phyloP scores from a whole-genome alignment of 2,797 vertebrate genomes.

The Chlorospingus flavigularis region DNA sequence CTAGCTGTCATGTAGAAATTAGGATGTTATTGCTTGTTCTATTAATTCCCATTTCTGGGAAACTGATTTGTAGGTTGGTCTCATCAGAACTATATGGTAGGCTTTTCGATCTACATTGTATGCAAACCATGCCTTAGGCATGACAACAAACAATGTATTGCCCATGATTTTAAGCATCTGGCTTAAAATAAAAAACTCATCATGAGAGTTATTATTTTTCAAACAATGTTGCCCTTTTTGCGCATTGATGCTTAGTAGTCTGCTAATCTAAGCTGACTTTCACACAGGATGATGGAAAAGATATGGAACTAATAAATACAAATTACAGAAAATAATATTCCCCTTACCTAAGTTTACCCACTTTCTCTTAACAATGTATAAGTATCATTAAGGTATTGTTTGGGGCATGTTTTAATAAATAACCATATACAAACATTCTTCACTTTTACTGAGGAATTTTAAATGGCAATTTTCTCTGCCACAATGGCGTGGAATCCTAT shows the following conservation, averaged over 20 bases:
- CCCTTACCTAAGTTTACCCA: not conserved
- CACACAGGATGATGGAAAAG: not conserved
- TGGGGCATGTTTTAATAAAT: not conserved
- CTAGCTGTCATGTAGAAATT: slow-evolving; percentile 64
- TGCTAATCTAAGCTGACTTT: not conserved
- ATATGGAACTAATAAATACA: not conserved
- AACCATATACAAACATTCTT: not conserved
- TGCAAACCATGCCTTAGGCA: not conserved
- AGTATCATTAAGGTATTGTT: not conserved
- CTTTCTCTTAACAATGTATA: not conserved
- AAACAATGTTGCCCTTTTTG: not conserved
- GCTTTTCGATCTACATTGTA: not conserved
- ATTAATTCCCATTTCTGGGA: slow-evolving; percentile 68
- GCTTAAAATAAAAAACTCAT: slow-evolving; percentile 5
- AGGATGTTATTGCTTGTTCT: slow-evolving; percentile 56
- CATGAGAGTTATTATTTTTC: not conserved
- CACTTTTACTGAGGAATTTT: not conserved
- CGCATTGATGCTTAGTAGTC: not conserved
- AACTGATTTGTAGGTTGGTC: slow-evolving; percentile 34
- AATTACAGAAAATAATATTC: not conserved
- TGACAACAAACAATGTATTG: not conserved
- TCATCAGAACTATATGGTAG: slow-evolving; percentile 10
- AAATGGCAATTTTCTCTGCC: not conserved
- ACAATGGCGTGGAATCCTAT: not conserved
- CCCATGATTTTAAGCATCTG: not conserved